Evolutionary conservation across 2,113 vertebrate species (phyloP).

Genomic region (Ornithorhynchus anatinus): DNA sequence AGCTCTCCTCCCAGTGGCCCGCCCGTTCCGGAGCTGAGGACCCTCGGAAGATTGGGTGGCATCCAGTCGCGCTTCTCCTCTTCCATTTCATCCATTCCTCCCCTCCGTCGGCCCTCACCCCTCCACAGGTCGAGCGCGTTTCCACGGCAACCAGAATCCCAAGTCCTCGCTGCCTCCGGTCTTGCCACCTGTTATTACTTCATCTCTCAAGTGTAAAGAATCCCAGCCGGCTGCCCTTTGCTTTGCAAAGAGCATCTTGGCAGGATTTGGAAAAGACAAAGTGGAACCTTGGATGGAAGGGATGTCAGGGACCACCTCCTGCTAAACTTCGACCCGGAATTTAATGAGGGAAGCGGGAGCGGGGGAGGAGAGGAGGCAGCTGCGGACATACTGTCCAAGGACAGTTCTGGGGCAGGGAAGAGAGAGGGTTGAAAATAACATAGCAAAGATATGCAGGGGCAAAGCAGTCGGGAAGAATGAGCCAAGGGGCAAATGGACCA

Average conservation of each 20-base stretch:
- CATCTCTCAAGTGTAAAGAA: constrained; percentile 66
- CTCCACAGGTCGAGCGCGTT: constrained; percentile 68
- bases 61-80: constrained; percentile 26
- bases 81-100: not conserved
- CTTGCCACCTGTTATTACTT: constrained; percentile 76
- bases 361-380: constrained; percentile 2
- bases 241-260: constrained; percentile 38
- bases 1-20: not conserved
- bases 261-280: constrained; percentile 15
- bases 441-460: not conserved
- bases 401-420: not conserved
- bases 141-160: constrained; percentile 69
- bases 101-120: constrained; percentile 51
- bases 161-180: constrained; percentile 63
- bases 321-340: not conserved
- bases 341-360: constrained; percentile 34
- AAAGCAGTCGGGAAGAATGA: constrained; percentile 10
- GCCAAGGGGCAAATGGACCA: constrained; percentile 40
- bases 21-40: not conserved
- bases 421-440: constrained; percentile 51
- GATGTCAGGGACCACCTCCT: not conserved
- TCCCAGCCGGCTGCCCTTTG: constrained; percentile 23
- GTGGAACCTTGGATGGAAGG: not conserved
- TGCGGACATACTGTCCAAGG: not conserved
- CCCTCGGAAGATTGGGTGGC: constrained; percentile 23